phyloP scores from a whole-genome alignment of 1,140 invertebrate genomes.

The Drosophila orosa region DNA sequence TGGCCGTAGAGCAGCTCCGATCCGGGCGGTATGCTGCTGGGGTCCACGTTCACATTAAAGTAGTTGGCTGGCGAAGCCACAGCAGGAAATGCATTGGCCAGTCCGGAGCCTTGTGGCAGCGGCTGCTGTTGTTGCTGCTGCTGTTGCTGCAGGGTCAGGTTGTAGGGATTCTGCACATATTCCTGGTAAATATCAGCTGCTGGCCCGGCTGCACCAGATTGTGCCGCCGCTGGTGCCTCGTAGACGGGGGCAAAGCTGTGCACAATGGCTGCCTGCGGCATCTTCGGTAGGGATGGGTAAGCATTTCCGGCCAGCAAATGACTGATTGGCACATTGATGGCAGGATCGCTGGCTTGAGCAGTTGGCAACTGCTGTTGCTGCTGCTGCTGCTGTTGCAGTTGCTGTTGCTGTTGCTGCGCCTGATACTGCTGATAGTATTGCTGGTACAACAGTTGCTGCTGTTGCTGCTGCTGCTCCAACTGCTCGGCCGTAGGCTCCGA shows the following conservation, averaged over 20 bases:
- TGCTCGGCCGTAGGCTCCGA: constrained; percentile 38
- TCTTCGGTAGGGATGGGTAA: constrained; percentile 70
- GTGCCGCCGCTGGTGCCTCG: constrained; percentile 40
- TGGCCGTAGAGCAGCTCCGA: constrained; percentile 86
- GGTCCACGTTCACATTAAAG: constrained; percentile 85
- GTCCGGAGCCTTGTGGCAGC: constrained; percentile 6
- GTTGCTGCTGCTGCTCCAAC: constrained; percentile 34
- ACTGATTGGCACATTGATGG: constrained; percentile 69
- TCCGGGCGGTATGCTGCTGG: constrained; percentile 85
- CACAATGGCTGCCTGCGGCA: constrained; percentile 76
- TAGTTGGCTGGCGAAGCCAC: constrained; percentile 84
- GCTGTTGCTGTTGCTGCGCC: constrained; percentile 34
- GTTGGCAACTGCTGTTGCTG: constrained; percentile 23
- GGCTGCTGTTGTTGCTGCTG: constrained; percentile 51
- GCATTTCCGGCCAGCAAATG: constrained; percentile 68
- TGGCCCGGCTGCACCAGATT: constrained; percentile 13
- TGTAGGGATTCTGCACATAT: constrained; percentile 85
- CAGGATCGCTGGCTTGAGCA: constrained; percentile 19
- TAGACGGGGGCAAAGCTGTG: constrained; percentile 77
- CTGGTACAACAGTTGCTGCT: constrained; percentile 36
- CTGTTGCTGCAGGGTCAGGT: constrained; percentile 73
- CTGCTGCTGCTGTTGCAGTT: constrained; percentile 35
- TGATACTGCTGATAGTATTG: constrained; percentile 51
- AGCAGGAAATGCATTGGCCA: constrained; percentile 28
- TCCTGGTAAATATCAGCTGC: constrained; percentile 84